phyloP scores from a whole-genome alignment of 2,888 invertebrate species.

The Oxystoma pomonae region DNA sequence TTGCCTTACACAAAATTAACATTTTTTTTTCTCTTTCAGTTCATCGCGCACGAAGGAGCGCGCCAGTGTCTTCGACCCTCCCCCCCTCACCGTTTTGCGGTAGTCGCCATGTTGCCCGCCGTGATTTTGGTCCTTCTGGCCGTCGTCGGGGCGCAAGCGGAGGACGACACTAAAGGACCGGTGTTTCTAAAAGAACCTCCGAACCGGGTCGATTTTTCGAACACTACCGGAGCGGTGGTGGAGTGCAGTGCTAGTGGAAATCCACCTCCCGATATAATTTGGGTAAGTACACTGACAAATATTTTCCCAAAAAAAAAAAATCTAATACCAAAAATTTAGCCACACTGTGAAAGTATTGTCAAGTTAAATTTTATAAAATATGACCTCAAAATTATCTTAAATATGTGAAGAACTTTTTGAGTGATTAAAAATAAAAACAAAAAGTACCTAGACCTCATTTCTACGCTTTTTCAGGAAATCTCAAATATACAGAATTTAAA shows the following conservation, averaged over 20 bases:
- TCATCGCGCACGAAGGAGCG: neutral
- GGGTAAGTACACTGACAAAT: conserved; percentile 59
- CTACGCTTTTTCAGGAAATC: no score
- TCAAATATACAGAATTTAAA: no score
- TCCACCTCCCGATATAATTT: conserved; percentile 87
- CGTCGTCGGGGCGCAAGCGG: conserved; percentile 21
- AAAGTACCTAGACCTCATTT: no score
- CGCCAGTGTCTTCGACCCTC: neutral
- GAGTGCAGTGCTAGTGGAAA: conserved; percentile 90
- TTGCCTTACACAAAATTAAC: no score
- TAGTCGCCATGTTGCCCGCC: conserved; percentile 20
- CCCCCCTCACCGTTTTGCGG: no score
- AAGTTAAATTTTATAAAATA: no score
- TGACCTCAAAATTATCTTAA: no score
- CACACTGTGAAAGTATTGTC: no score
- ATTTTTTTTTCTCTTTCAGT: conserved; percentile 11
- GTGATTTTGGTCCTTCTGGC: conserved; percentile 18
- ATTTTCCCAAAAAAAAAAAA: no score
- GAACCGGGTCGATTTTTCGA: conserved; percentile 89
- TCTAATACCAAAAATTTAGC: no score
- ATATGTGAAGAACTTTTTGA: no score
- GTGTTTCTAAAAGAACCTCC: conserved; percentile 90
- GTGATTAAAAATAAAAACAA: no score
- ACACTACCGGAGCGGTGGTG: conserved; percentile 88
- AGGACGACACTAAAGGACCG: conserved; percentile 60